Evolutionary conservation across 2,888 invertebrate species (phyloP), one percentile per base, ranked within the genome.

Genomic region (Cataglyphis livida): DNA sequence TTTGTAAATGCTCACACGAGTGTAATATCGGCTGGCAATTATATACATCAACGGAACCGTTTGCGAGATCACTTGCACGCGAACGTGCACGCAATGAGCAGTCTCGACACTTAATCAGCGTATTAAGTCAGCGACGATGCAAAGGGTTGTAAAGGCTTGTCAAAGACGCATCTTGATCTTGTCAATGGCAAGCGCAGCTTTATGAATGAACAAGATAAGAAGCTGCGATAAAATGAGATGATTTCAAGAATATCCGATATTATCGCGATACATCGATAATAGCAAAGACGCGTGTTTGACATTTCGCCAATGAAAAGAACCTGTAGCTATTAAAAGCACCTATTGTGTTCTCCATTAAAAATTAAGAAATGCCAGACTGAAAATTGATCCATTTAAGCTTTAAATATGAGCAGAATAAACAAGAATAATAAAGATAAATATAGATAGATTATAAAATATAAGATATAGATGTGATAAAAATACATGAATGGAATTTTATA

Each of bases 21-120:
- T 44, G 44, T 35, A 78, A 79, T 79, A 79, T 79, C 78, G 44
- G 7, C 32, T 70, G 6, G 70, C 78, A 79, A 79, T 79, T 70
- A 41, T 35, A 35, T 35, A 70, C 59, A 59, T 79, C 78, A 68
- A 59, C 44, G 32, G 44, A 15, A 25, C 54, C 65, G 38, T 35
- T 18, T 28, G 18, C 59, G 70, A 79, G 78, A 59, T 79, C 44
- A 59, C 21, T 12, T 57, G 78, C 70, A 68, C 44, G 78, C 68
- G 44, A 78, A 78, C 78, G 68, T 44, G 78, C 57, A 79, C 70
- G 59, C 70, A 78, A 78, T 44, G 78, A 79, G 70, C 78, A 79
- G 59, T 70, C 68, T 61, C 68, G 70, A 61, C 70, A 48, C 25
- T 79, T 79, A 79, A 79, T 70, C 78, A 70, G 59, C 44, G 70